Base-by-base conservation (phyloP, 2,888 invertebrate species). In the Temnothorax rugatulus region DNA sequence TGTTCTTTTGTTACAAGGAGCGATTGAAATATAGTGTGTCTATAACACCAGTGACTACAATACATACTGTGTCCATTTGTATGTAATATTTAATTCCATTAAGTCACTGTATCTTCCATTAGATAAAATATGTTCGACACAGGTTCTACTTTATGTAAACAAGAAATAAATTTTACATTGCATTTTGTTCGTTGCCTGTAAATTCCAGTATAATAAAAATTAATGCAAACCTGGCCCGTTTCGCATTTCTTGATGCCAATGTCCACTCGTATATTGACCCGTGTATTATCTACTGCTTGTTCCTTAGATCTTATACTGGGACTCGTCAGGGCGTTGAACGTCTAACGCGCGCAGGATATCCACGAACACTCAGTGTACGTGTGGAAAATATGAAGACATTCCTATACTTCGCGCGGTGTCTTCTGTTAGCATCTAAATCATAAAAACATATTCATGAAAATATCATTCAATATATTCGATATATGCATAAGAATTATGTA, bases 321-420 rank as follows among this genome's bases (percentile, higher is more conserved):
- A 84, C 94, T 94, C 0, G 95, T 95, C 85, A 98, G 95, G 1
- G 98, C 98, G 93, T 97, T 99, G 99, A 0, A 98, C 97, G 94
- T 99, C 99, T 68, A 99, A 95, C 0, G 99, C 99, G 64, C 99
- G 96, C 77, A 99, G 95, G 81, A 99, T 99, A 92, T 99, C 99
- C 44, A 99, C 99, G 94, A 99, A 98, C 0, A 99, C 99, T 90
- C 99, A 96, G 50, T 99, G 96, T 1, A 99, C 99, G 93, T 99
- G 98, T 0, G 99, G 98, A 94, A 99, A 99, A 94, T 99, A 99
- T 0, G 98, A 97, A 61, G 98, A 98, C 97, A 99, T 98, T 68
- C 99, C 99, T 90, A 99, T 99, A 87, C 98, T 98, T 84, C 98
- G 96, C 0, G 99, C 99, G 0, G 99, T 98, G 93, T 99, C 99